Base-by-base conservation (phyloP, 2,888 invertebrate species). In the Nemurella pictetii region DNA sequence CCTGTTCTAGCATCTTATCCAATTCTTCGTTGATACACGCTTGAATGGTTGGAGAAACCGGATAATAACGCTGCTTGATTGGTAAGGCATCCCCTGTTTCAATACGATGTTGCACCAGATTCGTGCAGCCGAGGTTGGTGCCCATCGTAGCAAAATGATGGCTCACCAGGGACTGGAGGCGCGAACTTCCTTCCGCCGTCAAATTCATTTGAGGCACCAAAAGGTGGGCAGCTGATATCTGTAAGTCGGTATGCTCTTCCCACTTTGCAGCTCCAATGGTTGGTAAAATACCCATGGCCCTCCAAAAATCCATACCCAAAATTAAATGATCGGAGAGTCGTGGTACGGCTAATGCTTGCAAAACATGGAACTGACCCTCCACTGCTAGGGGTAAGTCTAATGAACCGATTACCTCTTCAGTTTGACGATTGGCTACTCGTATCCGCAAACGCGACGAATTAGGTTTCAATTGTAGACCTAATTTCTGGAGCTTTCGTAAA, bases 1-100 rank as follows among this genome's bases (percentile, higher is more conserved):
- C 88, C 0, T 87, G 80, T 1, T 35, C 83, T 0, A 89, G 30
- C 89, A 89, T 89, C 0, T 88, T 81, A 55, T 89, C 88, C 0
- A 89, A 87, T 85, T 89, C 89, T 9, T 83, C 77, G 55, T 87
- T 78, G 3, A 88, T 80, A 2, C 84, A 25, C 0, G 75, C 83
- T 78, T 86, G 86, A 9, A 75, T 83, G n/a, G 73, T 85, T 9
- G 86, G 85, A 32, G 87, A 86, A 28, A 87, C 27, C 5, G 86
- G 87, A 80, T 86, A 85, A 30, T 87, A 85, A 25, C 87, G 74
- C 81, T 87, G 86, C 28, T 87, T 87, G 12, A 87, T 80, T 0
- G 87, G 87, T 7, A 5, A n/a, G 3, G 85, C n/a, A n/a, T n/a
- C n/a, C n/a, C n/a, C n/a, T n/a, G n/a, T n/a, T n/a, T n/a, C n/a